Evolutionary conservation across 2,797 vertebrate genomes (phyloP).

Genomic region (Ctenosaura bakeri): DNA sequence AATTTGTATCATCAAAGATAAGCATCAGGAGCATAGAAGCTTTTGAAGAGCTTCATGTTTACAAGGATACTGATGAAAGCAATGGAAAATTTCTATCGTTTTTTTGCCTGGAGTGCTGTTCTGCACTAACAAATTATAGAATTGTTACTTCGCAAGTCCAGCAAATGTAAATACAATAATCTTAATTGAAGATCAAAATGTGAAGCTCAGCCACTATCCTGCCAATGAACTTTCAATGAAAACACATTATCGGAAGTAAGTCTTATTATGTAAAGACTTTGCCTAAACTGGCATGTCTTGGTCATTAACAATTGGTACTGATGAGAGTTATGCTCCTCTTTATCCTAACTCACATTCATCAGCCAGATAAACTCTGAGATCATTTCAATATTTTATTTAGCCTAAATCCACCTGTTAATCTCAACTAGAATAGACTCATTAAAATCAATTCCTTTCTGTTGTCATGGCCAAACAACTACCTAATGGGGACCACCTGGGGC

Average conservation of each 20-base stretch:
- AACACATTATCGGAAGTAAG: no score
- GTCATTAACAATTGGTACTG: background rate
- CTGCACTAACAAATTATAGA: slow-evolving; percentile 8
- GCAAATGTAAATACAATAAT: background rate
- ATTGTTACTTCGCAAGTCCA: slow-evolving; percentile 1
- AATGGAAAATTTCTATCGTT: background rate
- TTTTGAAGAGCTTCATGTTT: background rate
- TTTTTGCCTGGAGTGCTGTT: slow-evolving; percentile 20
- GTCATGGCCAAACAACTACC: no score
- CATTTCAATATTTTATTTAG: background rate
- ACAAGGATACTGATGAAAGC: background rate
- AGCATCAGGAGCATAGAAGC: background rate
- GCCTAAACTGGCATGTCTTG: background rate
- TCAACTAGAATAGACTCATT: no score
- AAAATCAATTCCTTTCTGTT: no score
- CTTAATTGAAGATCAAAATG: background rate
- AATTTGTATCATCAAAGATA: background rate
- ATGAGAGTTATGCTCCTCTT: background rate
- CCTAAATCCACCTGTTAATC: no score
- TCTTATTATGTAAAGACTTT: background rate
- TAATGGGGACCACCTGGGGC: no score
- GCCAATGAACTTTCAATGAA: background rate
- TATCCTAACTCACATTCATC: background rate
- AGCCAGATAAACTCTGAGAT: background rate
- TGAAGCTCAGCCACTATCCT: background rate